Percentiles rank a stretch among this genome's conserved stretches.
Conservation (phyloP, 2,888 invertebrate genomes). For the Pyrgus malvae region DNA sequence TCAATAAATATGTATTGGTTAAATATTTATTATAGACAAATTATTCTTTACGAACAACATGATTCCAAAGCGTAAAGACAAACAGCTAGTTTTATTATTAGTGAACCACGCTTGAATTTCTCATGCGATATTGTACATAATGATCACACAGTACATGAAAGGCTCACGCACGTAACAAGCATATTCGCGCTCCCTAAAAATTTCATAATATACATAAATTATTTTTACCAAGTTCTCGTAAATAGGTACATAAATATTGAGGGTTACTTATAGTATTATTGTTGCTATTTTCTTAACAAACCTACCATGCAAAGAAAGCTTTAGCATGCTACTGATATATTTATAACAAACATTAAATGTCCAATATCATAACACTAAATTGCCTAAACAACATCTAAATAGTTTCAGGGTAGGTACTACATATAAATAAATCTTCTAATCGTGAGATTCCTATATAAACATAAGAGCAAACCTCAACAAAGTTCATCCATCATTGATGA, state of each 20-base stretch:
- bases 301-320: slow-evolving; percentile 72
- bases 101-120: slow-evolving; percentile 57
- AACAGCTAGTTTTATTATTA: slow-evolving; percentile 58
- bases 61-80: slow-evolving; percentile 70
- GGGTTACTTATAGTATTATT: slow-evolving; percentile 58
- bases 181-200: slow-evolving; percentile 49
- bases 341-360: slow-evolving; percentile 69
- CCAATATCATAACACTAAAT: slow-evolving; percentile 56
- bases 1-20: slow-evolving; percentile 64
- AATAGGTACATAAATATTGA: slow-evolving; percentile 55
- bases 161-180: slow-evolving; percentile 46
- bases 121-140: slow-evolving; percentile 62
- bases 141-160: slow-evolving; percentile 52
- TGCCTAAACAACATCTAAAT: slow-evolving; percentile 50
- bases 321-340: slow-evolving; percentile 66
- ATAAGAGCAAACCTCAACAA: slow-evolving; percentile 37
- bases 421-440: slow-evolving; percentile 51
- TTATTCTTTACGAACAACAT: slow-evolving; percentile 60
- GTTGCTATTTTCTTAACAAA: slow-evolving; percentile 57
- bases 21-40: slow-evolving; percentile 78
- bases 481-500: slow-evolving; percentile 25
- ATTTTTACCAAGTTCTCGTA: slow-evolving; percentile 59
- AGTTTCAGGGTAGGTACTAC: slow-evolving; percentile 39
- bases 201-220: slow-evolving; percentile 71
- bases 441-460: slow-evolving; percentile 48